phyloP scores from a whole-genome alignment of 2,797 vertebrate species.

The Microctenopoma steveboyesi region DNA sequence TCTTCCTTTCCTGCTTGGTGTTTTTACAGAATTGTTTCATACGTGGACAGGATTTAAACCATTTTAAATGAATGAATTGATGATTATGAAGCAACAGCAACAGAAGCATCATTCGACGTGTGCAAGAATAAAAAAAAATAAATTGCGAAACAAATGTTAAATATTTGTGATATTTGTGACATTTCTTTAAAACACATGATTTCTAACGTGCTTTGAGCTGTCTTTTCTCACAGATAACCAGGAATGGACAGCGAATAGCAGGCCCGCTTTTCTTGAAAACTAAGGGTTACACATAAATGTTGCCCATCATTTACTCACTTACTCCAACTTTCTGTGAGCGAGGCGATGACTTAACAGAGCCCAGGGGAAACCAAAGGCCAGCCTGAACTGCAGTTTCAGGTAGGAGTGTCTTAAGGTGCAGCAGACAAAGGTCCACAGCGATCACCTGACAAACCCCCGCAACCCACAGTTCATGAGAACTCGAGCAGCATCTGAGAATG shows the following conservation, averaged over 20 bases:
- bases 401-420: constrained; percentile 60
- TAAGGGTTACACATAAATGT: neutral
- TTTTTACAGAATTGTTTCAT: neutral
- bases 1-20: neutral
- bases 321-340: constrained; percentile 12
- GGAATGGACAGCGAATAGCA: neutral
- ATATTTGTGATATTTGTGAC: neutral
- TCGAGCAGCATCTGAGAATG: constrained; percentile 61
- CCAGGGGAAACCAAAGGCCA: constrained; percentile 21
- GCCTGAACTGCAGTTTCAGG: constrained; percentile 64
- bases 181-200: neutral
- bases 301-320: constrained; percentile 6
- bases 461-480: constrained; percentile 70
- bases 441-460: constrained; percentile 68
- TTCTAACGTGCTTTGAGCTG: neutral
- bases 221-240: constrained; percentile 1
- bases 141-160: neutral
- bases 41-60: neutral
- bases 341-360: neutral
- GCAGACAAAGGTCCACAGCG: constrained; percentile 66
- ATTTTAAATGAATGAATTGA: constrained; percentile 25
- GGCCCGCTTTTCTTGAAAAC: neutral
- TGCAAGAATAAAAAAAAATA: too few relatives aligned
- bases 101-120: constrained; percentile 2
- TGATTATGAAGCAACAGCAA: constrained; percentile 10